Evolutionary conservation across 2,888 invertebrate species (phyloP).

Genomic region (Hirtodrosophila trivittata): DNA sequence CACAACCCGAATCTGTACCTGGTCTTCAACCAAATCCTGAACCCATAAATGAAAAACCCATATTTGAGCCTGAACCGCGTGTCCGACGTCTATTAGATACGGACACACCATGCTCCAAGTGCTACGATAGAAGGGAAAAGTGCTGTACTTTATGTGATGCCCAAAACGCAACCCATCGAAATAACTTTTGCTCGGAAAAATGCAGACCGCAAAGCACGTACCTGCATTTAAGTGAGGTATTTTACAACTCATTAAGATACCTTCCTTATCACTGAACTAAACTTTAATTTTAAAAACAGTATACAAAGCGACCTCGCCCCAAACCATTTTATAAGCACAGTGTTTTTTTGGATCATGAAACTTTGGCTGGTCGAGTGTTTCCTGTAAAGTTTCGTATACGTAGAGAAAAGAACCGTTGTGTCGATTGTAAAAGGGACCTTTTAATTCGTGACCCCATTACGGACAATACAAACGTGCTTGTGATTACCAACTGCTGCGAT

Average conservation of each 20-base stretch:
- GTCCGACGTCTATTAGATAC: slow-evolving; percentile 34
- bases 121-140: background rate
- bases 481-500: slow-evolving; percentile 56
- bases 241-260: background rate
- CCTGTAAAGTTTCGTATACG: slow-evolving; percentile 58
- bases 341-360: slow-evolving; percentile 40
- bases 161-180: slow-evolving; percentile 21
- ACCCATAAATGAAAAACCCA: slow-evolving; percentile 2
- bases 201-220: slow-evolving; percentile 52
- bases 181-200: slow-evolving; percentile 42
- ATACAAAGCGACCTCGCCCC: slow-evolving; percentile 38
- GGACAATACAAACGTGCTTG: slow-evolving; percentile 48
- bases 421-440: slow-evolving; percentile 38
- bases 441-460: slow-evolving; percentile 50
- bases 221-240: slow-evolving; percentile 59
- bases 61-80: slow-evolving; percentile 36
- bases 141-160: slow-evolving; percentile 43
- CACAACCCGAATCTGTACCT: no score
- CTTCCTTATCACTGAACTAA: background rate
- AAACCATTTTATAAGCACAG: slow-evolving; percentile 58
- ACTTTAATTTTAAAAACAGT: slow-evolving; percentile 39
- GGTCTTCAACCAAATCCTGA: background rate
- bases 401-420: slow-evolving; percentile 40
- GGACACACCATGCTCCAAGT: slow-evolving; percentile 25
- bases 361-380: slow-evolving; percentile 55